Base-by-base conservation (phyloP, 2,888 invertebrate genomes). In the Deilephila porcellus region DNA sequence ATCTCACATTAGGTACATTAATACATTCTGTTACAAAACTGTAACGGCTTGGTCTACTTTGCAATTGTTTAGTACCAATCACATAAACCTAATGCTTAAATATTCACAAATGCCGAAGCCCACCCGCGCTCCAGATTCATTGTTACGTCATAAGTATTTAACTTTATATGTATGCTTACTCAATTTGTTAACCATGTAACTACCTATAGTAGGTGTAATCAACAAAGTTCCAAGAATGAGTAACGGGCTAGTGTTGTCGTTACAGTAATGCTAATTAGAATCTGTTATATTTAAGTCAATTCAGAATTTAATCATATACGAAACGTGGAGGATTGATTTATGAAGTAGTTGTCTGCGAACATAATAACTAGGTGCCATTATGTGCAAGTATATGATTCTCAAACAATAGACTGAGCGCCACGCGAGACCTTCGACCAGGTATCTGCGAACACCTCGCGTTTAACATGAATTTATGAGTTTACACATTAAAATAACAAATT, bases 401-500 rank as follows among this genome's bases (percentile, higher is more conserved):
- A 88, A 82, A 88, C 88, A 88, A 89, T 90, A 83, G 89, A 82
- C 77, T 80, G 80, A 77, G 78, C 79, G 82, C 86, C 86, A 87
- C 85, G 86, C 86, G 80, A 87, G 87, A 83, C 90, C 90, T 90
- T 90, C 88, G 80, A 77, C 76, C 79, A 81, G 83, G 83, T 82
- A 83, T 84, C 82, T 81, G 81, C 82, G 75, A 86, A 85, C 84
- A 88, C 85, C 83, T 86, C 83, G 85, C 84, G 83, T 84, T 88
- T 82, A 83, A 85, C 80, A 70, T 82, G 82, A 86, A 87, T 87
- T 86, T 90, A 89, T 88, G 88, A 83, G 84, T 84, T 87, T 86
- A 86, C 86, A 89, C 87, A 89, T 88, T 90, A 87, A 88, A 89
- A 89, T 89, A 89, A 90, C 89, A 90, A 91, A 92, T 90, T 87